Percentiles rank a stretch among this genome's conserved stretches.
These are phyloP conservation scores for Criorhina ranunculi DNA, from an alignment of 2,888 invertebrate species.

Conservation along the genomic window DNA sequence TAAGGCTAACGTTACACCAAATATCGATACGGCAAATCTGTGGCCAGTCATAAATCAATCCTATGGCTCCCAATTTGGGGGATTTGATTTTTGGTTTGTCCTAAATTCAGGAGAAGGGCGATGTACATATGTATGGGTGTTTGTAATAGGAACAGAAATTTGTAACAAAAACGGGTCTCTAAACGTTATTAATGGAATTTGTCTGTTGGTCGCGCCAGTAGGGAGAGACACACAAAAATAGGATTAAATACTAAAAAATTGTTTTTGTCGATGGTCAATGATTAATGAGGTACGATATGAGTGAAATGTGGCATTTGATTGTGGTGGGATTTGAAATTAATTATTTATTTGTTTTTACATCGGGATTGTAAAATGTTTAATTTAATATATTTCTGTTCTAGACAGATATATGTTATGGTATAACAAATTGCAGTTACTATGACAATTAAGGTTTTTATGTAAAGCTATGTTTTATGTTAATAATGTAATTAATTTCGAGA, in stretches of 20 bases:
- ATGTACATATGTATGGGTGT: constrained; percentile 33
- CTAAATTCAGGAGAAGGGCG: constrained; percentile 21
- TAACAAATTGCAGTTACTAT: background rate
- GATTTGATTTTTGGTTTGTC: constrained; percentile 70
- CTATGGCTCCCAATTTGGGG: constrained; percentile 43
- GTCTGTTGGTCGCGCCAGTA: constrained; percentile 29
- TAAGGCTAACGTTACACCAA: constrained; percentile 43
- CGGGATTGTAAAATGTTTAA: constrained; percentile 5
- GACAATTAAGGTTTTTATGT: background rate
- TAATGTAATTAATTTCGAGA: constrained; percentile 8
- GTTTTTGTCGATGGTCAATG: constrained; percentile 56
- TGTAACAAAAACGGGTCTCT: constrained; percentile 26
- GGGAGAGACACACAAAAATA: constrained; percentile 1
- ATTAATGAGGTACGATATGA: constrained; percentile 62
- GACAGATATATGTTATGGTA: constrained; percentile 8
- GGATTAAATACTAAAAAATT: constrained; percentile 46
- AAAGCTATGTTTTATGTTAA: background rate
- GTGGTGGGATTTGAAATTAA: constrained; percentile 29
- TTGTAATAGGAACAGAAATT: constrained; percentile 27
- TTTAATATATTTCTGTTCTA: constrained; percentile 18
- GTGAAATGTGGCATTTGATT: constrained; percentile 51
- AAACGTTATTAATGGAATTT: constrained; percentile 58
- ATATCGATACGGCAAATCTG: constrained; percentile 69
- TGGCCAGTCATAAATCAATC: constrained; percentile 72
- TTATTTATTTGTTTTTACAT: constrained; percentile 20